phyloP scores from a whole-genome alignment of 2,888 invertebrate species.

The Volucella inflata region DNA sequence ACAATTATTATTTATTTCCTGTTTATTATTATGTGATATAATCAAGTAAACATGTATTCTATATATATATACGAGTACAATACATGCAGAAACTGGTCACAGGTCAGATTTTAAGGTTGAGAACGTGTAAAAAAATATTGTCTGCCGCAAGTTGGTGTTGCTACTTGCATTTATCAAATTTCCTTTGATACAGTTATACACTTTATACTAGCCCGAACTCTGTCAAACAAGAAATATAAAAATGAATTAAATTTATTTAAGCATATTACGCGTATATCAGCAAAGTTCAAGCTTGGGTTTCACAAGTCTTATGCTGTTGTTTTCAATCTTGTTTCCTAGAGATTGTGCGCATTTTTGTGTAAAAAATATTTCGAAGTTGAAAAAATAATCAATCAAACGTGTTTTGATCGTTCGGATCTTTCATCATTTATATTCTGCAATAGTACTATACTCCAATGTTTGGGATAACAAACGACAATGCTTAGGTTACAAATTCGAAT shows the following conservation, averaged over 20 bases:
- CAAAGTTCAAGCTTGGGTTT: constrained; percentile 1
- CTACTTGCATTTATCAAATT: neutral
- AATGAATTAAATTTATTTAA: neutral
- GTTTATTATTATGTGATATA: no score
- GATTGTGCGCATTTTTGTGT: neutral
- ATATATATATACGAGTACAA: no score
- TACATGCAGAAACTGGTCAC: no score
- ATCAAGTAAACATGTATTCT: no score
- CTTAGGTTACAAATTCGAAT: neutral
- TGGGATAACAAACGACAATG: neutral
- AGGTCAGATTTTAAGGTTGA: no score
- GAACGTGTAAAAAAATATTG: no score
- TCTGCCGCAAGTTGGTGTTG: no score
- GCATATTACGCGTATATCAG: neutral
- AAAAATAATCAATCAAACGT: neutral
- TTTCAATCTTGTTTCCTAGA: neutral
- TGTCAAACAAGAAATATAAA: neutral
- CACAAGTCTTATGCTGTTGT: neutral
- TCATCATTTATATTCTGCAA: neutral
- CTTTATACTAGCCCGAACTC: neutral
- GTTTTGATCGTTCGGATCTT: neutral
- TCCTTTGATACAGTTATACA: neutral
- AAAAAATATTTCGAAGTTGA: neutral
- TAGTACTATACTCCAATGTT: neutral
- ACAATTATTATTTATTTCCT: no score